These are phyloP conservation scores for Parotia lawesii DNA, from an alignment of 2,113 vertebrate genomes.

Conservation along the genomic window DNA sequence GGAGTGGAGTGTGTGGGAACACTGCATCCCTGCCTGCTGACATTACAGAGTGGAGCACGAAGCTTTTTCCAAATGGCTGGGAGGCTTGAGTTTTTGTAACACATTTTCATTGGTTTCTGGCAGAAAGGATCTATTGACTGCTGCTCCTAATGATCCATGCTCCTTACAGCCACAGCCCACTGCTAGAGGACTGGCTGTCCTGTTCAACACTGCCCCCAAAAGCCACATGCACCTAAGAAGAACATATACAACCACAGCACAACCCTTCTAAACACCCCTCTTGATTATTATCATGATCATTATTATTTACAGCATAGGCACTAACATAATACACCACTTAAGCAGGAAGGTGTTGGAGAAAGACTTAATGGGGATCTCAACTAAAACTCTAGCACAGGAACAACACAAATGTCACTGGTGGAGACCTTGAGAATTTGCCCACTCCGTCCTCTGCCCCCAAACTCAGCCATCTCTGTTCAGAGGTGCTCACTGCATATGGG, in stretches of 20 bases:
- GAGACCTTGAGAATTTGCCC: not conserved
- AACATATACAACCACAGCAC: not conserved
- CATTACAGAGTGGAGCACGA: not conserved
- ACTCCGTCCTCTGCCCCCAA: not conserved
- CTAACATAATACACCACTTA: not conserved
- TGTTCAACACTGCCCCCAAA: not conserved
- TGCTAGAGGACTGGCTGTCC: conserved; percentile 18
- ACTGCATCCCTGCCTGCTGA: not conserved
- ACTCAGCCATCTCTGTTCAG: not conserved
- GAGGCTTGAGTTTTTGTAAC: not conserved
- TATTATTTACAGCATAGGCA: not conserved
- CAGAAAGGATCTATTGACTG: not conserved
- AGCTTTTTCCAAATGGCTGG: not conserved
- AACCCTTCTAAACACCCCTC: not conserved
- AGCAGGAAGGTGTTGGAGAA: not conserved
- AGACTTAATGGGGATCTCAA: not conserved
- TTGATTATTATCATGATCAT: not conserved
- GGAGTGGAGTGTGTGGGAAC: not conserved
- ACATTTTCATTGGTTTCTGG: not conserved
- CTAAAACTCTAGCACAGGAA: not conserved
- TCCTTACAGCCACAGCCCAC: not conserved
- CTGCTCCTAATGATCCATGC: not conserved
- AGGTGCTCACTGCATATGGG: not conserved
- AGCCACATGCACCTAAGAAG: not conserved
- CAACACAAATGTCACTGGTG: not conserved